phyloP scores from a whole-genome alignment of 2,888 invertebrate species.

The Pyrrhosoma nymphula region DNA sequence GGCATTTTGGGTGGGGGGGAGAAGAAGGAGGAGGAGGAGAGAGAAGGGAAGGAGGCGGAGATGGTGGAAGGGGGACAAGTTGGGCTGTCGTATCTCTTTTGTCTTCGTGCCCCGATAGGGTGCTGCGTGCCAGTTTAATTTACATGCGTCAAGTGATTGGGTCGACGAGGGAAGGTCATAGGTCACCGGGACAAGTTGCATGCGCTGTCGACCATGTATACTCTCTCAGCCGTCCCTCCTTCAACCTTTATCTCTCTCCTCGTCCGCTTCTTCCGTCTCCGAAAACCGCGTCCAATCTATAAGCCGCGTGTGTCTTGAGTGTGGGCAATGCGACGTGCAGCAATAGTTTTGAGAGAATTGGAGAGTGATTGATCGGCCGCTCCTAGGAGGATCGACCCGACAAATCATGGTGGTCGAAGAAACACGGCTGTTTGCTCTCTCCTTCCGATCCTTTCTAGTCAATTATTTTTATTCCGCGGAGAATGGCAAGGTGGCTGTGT shows the following conservation, averaged over 20 bases:
- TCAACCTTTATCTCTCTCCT: too few species aligned
- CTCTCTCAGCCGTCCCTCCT: too few species aligned
- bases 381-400: too few species aligned
- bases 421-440: background rate
- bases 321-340: background rate
- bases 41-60: too few species aligned
- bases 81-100: conserved; percentile 15
- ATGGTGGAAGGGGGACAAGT: background rate
- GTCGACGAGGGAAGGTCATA: background rate
- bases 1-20: background rate
- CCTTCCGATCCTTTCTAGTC: background rate
- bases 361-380: too few species aligned
- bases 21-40: background rate
- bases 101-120: conserved; percentile 13
- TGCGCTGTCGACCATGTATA: background rate
- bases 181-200: conserved; percentile 16
- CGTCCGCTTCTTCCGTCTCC: background rate
- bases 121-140: conserved; percentile 33
- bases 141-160: conserved; percentile 25
- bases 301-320: background rate
- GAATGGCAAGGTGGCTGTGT: too few species aligned
- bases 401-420: too few species aligned
- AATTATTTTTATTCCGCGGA: too few species aligned
- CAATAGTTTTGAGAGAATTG: too few species aligned
- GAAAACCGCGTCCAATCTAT: background rate